Percentiles rank a stretch among this genome's conserved stretches.
Conservation (phyloP, 1,140 invertebrate species). For the Ceratosolen fusciceps region DNA sequence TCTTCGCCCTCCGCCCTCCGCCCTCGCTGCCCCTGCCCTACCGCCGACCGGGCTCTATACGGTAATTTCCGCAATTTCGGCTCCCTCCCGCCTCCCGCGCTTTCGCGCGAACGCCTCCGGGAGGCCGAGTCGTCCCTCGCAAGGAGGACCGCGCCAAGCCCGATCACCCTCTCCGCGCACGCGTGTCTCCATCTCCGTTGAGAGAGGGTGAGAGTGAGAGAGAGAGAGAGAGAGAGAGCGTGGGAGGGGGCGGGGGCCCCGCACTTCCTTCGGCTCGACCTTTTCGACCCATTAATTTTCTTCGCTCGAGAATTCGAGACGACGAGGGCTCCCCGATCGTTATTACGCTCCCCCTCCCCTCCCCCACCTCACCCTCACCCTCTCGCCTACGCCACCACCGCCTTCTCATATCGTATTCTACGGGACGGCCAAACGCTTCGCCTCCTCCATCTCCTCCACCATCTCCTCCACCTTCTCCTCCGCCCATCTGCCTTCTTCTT, state of each 20-base stretch:
- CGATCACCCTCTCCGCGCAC: neutral
- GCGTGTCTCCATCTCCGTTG: neutral
- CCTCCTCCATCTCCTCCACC: no score
- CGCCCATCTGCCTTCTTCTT: no score
- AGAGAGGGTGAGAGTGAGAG: no score
- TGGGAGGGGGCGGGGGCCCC: neutral
- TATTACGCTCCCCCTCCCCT: no score
- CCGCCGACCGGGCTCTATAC: constrained; percentile 24
- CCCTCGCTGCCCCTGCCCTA: neutral
- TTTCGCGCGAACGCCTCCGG: neutral
- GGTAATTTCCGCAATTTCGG: constrained; percentile 48
- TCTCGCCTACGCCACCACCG: no score
- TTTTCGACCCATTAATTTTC: constrained; percentile 1
- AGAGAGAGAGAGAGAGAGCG: no score
- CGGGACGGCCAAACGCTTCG: no score
- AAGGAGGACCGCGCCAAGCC: neutral
- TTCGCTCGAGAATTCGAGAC: neutral
- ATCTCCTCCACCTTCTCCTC: no score
- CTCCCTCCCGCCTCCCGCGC: neutral
- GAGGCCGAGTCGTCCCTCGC: neutral
- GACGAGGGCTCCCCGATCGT: neutral
- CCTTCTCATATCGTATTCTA: no score
- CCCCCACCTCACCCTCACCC: no score
- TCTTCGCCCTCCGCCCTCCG: no score
- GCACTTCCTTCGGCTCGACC: neutral